Evolutionary conservation across 2,888 invertebrate genomes (phyloP), one percentile per base, ranked within the genome.

Genomic region (Aspidiotus rigidus): DNA sequence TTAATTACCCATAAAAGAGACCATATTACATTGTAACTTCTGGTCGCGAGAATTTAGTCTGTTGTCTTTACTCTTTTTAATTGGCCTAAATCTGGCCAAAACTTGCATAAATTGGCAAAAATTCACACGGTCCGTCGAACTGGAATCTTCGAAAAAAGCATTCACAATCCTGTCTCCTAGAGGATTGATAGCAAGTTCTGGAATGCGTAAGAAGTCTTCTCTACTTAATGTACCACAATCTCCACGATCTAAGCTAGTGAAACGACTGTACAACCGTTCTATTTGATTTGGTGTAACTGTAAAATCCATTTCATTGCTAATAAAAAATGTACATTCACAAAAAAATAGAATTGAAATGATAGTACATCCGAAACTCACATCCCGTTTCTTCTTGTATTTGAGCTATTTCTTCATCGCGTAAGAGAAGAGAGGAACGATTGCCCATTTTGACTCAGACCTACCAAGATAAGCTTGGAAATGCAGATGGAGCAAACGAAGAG

Each of bases 231-330:
- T 94, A 57, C 94, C 99, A 77, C 93, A 96, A 78, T 91, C 94
- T 74, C 90, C 93, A 76, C 98, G 90, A 80, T 99, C 99, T 75
- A 99, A 81, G 49, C 95, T 92, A 11, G 98, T 96, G 77, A 99
- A 99, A 69, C 99, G 86, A 71, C 96, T 97, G 81, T 98, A 99
- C 7, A 99, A 81, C 1, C 99, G 84, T 77, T 97, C 96, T 73
- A 99, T 99, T 82, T 99, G 99, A 79, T 95, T 98, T 53, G 94
- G 90, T 28, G 97, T 96, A 81, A 99, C 98, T 99, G 80, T 74
- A 72, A 70, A 72, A 72, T 74, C 73, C 71, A 71, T 44, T 56
- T 28, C 3, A 16, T 54, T 17, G 15, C 13, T 13, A 17, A 60
- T n/a, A 40, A 28, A 28, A 28, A 28, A 28, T 28, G 28, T 28